Evolutionary conservation across 2,113 vertebrate genomes (phyloP), one percentile per base, ranked within the genome.

Genomic region (Anser cygnoides): DNA sequence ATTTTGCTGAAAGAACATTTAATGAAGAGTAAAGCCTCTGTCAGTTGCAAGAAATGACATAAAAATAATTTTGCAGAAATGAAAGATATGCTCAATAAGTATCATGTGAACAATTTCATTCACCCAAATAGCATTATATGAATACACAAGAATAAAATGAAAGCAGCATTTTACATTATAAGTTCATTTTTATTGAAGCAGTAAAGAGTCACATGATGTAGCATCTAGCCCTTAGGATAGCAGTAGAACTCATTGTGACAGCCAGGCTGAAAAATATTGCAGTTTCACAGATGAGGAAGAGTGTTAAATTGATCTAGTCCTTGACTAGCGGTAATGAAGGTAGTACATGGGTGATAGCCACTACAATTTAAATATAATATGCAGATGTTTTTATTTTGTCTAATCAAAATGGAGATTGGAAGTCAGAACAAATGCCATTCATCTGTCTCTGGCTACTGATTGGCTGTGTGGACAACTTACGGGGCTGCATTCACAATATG

Each of bases 131-230:
- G 7, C 17, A 55, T 39, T 66, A 62, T 20, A 26, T 61, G 57
- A 90, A 82, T 89, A 73, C 7, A n/a, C 20, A 87, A 26, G 54
- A 94, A 94, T 81, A 92, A 87, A 79, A 74, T 71, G 43, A 82
- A 94, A 95, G 82, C 16, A 81, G 9, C 12, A 39, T 85, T 97
- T 97, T 90, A 87, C 50, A 66, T 92, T 88, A 23, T 76, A 93
- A 89, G 9, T 85, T 96, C 37, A 25, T 93, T 92, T 95, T 97
- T 95, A 93, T 1, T 83, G 41, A 96, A 90, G 74, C 52, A 63
- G n/a, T 86, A 49, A 96, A 96, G 12, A 82, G 66, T 97, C 95
- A 95, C 58, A 46, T 90, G 84, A 78, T 62, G 41, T 92, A 78
- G 37, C 68, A 80, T 88, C 33, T 63, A 93, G n/a, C 75, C 82